Base-by-base conservation (phyloP, 1,140 invertebrate species). In the Heliothis subflexa region DNA sequence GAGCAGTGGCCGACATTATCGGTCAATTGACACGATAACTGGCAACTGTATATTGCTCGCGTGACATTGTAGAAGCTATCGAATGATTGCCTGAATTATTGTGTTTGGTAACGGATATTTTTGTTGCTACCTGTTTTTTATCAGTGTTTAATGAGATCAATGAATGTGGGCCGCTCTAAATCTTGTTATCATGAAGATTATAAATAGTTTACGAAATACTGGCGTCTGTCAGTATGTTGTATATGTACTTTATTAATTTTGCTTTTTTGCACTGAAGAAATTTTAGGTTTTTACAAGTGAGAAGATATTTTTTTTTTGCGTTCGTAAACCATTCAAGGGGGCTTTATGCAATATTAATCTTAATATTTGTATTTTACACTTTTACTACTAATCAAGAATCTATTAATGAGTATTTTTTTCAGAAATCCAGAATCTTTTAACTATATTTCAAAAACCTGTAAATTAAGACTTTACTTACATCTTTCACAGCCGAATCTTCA, bases 401-500 rank as follows among this genome's bases (percentile, higher is more conserved):
- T n/a, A n/a, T n/a, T n/a, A n/a, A n/a, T n/a, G n/a, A n/a, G n/a
- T n/a, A 28, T 33, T 40, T 3, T 40, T 62, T n/a, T 62, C n/a
- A 9, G 3, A 14, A 40, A 7, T 3, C 3, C 0, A 9, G 28
- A 5, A 16, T 14, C 4, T 10, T 68, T 25, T 33, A 40, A 18
- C 9, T 25, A 2, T 25, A 25, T 25, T 25, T 25, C 2, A 25
- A 25, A 0, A 12, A 57, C 4, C 1, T 18, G n/a, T 18, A 14
- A 50, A 52, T 28, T 14, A 49, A 50, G 79, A 89, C 91, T 92
- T 78, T 81, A 89, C 92, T 92, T 78, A 94, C 92, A 81, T 94
- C 92, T 83, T 83, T 92, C 7, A 94, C 91, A 5, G 85, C 86
- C 0, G 91, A 93, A 78, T 94, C 85, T 61, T 89, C 90, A 14